phyloP scores from a whole-genome alignment of 2,797 vertebrate genomes.

The Channa striata region DNA sequence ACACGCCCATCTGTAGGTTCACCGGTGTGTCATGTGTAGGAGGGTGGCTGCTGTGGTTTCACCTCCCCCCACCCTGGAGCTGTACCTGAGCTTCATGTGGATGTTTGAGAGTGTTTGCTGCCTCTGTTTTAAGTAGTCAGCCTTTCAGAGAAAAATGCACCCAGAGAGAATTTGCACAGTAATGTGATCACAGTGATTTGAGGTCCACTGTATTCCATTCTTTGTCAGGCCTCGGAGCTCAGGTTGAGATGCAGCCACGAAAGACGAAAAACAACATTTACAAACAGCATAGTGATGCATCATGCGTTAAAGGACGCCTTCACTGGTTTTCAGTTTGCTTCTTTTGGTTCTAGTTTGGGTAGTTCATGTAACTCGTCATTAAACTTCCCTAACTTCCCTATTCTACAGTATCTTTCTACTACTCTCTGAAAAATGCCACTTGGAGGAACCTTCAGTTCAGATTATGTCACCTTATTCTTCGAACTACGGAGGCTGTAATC shows the following conservation, averaged over 20 bases:
- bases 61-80: constrained; percentile 33
- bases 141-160: neutral
- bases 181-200: neutral
- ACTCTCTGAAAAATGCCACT: too few relatives aligned
- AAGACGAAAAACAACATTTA: neutral
- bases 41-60: constrained; percentile 31
- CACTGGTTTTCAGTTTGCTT: too few relatives aligned
- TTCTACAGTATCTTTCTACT: too few relatives aligned
- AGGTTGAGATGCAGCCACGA: constrained; percentile 21
- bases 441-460: too few relatives aligned
- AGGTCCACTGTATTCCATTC: too few relatives aligned
- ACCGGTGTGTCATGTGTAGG: constrained; percentile 41
- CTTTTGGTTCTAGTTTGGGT: too few relatives aligned
- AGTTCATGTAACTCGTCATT: too few relatives aligned
- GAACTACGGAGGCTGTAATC: too few relatives aligned
- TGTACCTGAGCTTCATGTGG: constrained; percentile 23
- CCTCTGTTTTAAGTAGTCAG: neutral
- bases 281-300: constrained; percentile 10
- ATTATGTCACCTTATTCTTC: too few relatives aligned
- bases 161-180: neutral
- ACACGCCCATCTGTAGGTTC: constrained; percentile 38
- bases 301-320: too few relatives aligned
- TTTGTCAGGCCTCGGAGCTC: constrained; percentile 17
- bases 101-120: neutral
- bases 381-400: too few relatives aligned